These are phyloP conservation scores for Halcyon leucocephala DNA, from an alignment of 2,797 vertebrate genomes.

Conservation along the genomic window DNA sequence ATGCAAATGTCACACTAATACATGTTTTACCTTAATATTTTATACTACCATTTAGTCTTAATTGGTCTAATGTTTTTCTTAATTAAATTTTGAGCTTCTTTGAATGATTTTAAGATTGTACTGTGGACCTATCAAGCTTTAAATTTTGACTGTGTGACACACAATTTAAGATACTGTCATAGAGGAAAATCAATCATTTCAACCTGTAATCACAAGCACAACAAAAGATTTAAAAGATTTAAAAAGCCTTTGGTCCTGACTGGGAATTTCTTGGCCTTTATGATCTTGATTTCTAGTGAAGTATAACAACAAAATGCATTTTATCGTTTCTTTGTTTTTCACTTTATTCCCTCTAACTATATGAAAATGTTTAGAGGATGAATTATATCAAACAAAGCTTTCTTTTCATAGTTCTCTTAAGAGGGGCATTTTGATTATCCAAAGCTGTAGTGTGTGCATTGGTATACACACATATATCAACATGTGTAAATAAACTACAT, in stretches of 20 bases:
- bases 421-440: constrained; percentile 7
- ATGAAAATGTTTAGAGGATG: neutral
- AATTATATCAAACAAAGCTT: constrained; percentile 6
- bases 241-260: constrained; percentile 54
- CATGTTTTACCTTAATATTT: constrained; percentile 83
- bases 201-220: constrained; percentile 68
- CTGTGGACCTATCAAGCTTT: constrained; percentile 69
- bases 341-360: neutral
- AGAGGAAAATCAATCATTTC: constrained; percentile 71
- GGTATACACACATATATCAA: neutral
- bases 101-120: constrained; percentile 63
- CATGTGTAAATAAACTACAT: neutral
- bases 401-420: neutral
- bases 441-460: neutral
- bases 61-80: constrained; percentile 80
- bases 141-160: constrained; percentile 72
- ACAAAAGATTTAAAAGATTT: constrained; percentile 69
- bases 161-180: constrained; percentile 77
- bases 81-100: constrained; percentile 79
- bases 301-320: neutral
- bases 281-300: constrained; percentile 34
- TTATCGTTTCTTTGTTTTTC: constrained; percentile 26
- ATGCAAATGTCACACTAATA: constrained; percentile 84
- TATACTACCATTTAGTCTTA: constrained; percentile 77
- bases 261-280: constrained; percentile 51